Conservation (phyloP, 2,888 invertebrate species). For the Neoscelio sp. region DNA sequence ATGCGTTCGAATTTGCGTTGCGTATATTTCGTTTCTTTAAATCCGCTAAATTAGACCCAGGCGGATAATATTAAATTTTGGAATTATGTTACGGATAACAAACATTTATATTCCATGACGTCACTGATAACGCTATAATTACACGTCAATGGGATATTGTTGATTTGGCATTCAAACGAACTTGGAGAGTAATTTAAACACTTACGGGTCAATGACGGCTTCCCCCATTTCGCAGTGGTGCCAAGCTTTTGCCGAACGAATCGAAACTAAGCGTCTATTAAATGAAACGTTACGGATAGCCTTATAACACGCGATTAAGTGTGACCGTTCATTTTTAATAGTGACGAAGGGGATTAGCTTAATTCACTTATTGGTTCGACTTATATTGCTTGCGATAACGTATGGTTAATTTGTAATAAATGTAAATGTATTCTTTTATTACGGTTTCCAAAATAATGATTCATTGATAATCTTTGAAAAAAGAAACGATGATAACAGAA, state of each 20-base stretch:
- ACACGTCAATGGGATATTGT: slow-evolving; percentile 37
- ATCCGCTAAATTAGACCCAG: neutral
- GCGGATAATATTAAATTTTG: slow-evolving; percentile 27
- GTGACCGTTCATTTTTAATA: slow-evolving; percentile 11
- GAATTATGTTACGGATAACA: slow-evolving; percentile 17
- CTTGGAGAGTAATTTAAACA: slow-evolving; percentile 42
- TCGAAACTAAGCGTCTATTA: slow-evolving; percentile 48
- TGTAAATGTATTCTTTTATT: too few relatives aligned
- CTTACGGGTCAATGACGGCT: slow-evolving; percentile 40
- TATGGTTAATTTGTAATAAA: neutral
- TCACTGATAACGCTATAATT: slow-evolving; percentile 40
- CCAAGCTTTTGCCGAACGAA: slow-evolving; percentile 43
- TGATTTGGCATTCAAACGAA: slow-evolving; percentile 51
- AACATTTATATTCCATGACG: slow-evolving; percentile 31
- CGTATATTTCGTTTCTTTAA: slow-evolving; percentile 16
- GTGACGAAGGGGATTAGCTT: neutral
- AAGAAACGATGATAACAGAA: too few relatives aligned
- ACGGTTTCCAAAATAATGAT: too few relatives aligned
- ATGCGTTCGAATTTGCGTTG: neutral
- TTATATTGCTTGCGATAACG: neutral
- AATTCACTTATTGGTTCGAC: neutral
- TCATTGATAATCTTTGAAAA: too few relatives aligned
- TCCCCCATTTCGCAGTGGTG: slow-evolving; percentile 24
- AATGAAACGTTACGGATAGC: slow-evolving; percentile 39
- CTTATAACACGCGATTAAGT: slow-evolving; percentile 35